A percentile compares a stretch with the other conserved stretches of the same genome.
These are phyloP conservation scores for Enteromius afrohamiltoni DNA, from an alignment of 2,797 vertebrate genomes.

Conservation along the genomic window DNA sequence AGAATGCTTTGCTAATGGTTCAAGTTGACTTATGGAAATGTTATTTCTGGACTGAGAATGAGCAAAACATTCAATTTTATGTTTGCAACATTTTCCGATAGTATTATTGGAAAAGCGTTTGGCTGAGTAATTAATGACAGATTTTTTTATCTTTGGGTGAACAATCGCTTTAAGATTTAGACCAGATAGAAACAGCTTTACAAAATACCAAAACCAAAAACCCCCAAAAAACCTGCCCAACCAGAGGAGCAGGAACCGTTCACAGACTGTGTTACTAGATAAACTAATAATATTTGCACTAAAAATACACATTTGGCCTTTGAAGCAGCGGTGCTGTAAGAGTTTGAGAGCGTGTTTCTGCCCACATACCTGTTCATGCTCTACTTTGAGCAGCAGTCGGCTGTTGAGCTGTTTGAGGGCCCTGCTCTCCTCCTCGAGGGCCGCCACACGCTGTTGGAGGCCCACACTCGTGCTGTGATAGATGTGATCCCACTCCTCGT, in stretches of 20 bases:
- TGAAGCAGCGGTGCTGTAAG: neutral
- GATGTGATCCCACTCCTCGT: slow-evolving; percentile 84
- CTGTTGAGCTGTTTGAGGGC: slow-evolving; percentile 76
- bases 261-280: neutral
- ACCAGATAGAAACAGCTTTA: neutral
- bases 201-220: neutral
- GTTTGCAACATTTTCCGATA: neutral
- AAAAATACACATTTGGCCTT: slow-evolving; percentile 1
- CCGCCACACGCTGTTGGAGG: slow-evolving; percentile 74
- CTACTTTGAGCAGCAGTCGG: slow-evolving; percentile 77
- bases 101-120: neutral
- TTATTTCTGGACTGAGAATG: neutral
- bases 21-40: neutral
- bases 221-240: neutral
- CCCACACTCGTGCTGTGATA: slow-evolving; percentile 75
- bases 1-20: neutral
- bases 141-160: neutral
- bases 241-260: neutral
- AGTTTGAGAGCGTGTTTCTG: slow-evolving; percentile 13
- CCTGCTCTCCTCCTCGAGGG: slow-evolving; percentile 73
- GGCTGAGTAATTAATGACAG: neutral
- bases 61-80: neutral
- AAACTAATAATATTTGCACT: neutral
- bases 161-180: neutral
- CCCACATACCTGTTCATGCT: slow-evolving; percentile 79